phyloP scores from a whole-genome alignment of 2,888 invertebrate species.

The Crocallis elinguaria region DNA sequence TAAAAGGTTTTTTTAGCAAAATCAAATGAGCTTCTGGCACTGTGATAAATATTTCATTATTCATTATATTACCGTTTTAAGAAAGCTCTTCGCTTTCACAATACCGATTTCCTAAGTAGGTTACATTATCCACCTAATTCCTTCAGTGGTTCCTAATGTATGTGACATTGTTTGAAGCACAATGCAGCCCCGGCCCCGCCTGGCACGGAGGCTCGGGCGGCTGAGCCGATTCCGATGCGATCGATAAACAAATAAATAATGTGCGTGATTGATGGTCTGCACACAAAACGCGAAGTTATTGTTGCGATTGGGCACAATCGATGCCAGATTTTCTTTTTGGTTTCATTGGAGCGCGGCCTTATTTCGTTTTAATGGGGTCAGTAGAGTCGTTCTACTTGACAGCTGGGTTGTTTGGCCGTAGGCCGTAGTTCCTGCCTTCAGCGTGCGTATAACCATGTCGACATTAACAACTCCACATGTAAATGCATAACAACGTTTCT shows the following conservation, averaged over 20 bases:
- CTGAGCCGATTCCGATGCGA: slow-evolving; percentile 56
- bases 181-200: slow-evolving; percentile 56
- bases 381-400: slow-evolving; percentile 26
- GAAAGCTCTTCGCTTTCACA: neutral
- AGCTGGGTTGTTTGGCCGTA: too few relatives aligned
- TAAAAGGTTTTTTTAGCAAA: too few relatives aligned
- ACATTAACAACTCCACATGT: too few relatives aligned
- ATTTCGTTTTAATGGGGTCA: slow-evolving; percentile 35
- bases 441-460: too few relatives aligned
- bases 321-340: slow-evolving; percentile 34
- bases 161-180: slow-evolving; percentile 51
- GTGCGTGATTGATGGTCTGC: slow-evolving; percentile 74
- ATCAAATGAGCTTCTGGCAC: too few relatives aligned
- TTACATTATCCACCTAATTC: slow-evolving; percentile 15
- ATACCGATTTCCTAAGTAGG: slow-evolving; percentile 3
- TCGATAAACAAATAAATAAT: slow-evolving; percentile 75
- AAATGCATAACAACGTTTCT: too few relatives aligned
- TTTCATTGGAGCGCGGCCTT: slow-evolving; percentile 37
- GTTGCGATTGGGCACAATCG: slow-evolving; percentile 49
- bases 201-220: slow-evolving; percentile 58
- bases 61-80: neutral
- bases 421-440: too few relatives aligned
- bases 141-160: slow-evolving; percentile 27
- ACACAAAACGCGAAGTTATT: slow-evolving; percentile 53
- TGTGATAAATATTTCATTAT: too few relatives aligned